Base-by-base conservation (phyloP, 2,888 invertebrate genomes). In the Nomada ferruginata region DNA sequence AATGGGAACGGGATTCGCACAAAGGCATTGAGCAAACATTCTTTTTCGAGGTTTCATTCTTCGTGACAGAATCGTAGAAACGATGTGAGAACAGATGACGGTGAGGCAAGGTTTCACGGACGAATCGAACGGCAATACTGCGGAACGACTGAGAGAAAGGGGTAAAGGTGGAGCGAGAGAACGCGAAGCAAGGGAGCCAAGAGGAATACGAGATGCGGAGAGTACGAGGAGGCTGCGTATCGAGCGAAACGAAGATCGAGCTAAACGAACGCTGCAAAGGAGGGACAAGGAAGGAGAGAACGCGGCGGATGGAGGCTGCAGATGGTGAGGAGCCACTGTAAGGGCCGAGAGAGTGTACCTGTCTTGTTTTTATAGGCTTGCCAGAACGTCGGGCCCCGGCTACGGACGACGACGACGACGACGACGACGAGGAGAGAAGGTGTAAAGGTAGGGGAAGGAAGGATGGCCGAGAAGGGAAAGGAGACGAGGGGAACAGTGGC, bases 281-380 rank as follows among this genome's bases (percentile, higher is more conserved):
- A 75, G 82, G 71, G 83, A 89, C 81, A 83, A 90, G 88, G 90
- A 89, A 83, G 82, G 85, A 9, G 85, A 84, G 87, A 88, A 87
- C 86, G 81, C 77, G 84, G 82, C 87, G 89, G 89, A 91, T 87
- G 90, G 89, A 91, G 91, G 91, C 90, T 89, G 89, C 89, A 87
- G 91, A 92, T 91, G 92, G 90, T 88, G 90, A 92, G 90, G 92
- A 93, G 93, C 93, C 93, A 93, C 93, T 91, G 93, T 91, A 92
- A 92, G 92, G 92, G 92, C 90, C 91, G 90, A 87, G 91, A 91
- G 92, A 93, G 93, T 93, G 93, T 93, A 93, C 92, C 93, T 92
- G 93, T 93, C 93, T 93, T 93, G 93, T 93, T 93, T 93, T 93
- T 93, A 92, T 93, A 93, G 92, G 92, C 92, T 91, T 91, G 89